Conservation (phyloP, 2,113 vertebrate genomes). For the Podocnemis expansa region DNA sequence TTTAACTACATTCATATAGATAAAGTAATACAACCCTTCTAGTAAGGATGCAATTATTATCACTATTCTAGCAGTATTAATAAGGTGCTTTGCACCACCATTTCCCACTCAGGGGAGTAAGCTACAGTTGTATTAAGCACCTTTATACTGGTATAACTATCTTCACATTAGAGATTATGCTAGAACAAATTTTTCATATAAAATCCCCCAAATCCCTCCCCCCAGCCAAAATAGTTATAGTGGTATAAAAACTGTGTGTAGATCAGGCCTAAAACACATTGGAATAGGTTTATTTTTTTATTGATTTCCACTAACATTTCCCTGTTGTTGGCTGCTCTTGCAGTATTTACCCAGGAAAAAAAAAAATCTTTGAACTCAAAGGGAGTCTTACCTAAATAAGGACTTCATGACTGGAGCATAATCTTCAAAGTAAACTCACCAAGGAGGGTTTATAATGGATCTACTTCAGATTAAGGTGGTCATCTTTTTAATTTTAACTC, state of each 20-base stretch:
- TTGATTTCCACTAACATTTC: not conserved
- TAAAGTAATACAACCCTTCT: not conserved
- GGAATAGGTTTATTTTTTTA: not conserved
- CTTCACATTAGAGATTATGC: not conserved
- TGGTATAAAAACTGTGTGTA: not conserved
- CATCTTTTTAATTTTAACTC: fast-evolving
- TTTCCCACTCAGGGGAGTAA: not conserved
- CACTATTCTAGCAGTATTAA: not conserved
- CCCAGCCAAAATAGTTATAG: not conserved
- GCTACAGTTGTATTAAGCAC: not conserved
- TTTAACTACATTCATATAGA: not conserved
- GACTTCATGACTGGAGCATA: not conserved
- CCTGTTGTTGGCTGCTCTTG: not conserved
- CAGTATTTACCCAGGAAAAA: not conserved
- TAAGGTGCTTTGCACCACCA: not conserved
- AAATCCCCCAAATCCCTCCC: not conserved
- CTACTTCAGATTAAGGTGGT: not conserved
- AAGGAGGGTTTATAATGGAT: not conserved
- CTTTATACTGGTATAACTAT: not conserved
- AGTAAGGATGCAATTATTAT: not conserved
- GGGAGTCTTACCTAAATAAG: not conserved
- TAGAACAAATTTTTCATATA: not conserved
- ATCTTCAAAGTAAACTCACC: not conserved
- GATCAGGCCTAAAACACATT: not conserved
- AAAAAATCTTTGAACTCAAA: not conserved